These are phyloP conservation scores for Cosmia trapezina DNA, from an alignment of 2,888 invertebrate genomes.

Conservation along the genomic window DNA sequence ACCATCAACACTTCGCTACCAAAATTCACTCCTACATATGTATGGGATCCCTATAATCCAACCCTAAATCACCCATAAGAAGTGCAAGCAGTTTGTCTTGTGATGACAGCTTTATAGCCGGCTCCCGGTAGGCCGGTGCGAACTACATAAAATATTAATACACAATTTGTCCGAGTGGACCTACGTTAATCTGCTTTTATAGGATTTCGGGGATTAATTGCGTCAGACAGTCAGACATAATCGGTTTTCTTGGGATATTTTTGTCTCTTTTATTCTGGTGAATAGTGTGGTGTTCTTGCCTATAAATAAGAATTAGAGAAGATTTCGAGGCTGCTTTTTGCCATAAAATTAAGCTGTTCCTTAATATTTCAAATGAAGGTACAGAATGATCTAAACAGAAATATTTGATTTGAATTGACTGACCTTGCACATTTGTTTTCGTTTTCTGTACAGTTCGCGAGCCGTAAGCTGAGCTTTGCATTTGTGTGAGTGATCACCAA, in stretches of 20 bases:
- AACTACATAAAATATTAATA: constrained; percentile 90
- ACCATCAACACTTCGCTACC: constrained; percentile 42
- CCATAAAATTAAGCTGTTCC: background rate
- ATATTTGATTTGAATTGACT: background rate
- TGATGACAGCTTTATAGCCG: constrained; percentile 88
- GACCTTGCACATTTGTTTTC: background rate
- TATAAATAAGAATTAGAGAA: constrained; percentile 55
- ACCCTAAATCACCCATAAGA: constrained; percentile 87
- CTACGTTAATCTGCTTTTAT: constrained; percentile 88
- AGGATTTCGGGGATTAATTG: constrained; percentile 85
- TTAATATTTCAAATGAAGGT: background rate
- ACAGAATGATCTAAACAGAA: background rate
- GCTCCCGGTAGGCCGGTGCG: constrained; percentile 75
- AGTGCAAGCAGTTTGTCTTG: constrained; percentile 85
- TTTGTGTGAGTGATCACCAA: no score
- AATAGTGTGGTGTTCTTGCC: constrained; percentile 26
- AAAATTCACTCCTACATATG: constrained; percentile 64
- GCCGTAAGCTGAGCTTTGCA: no score
- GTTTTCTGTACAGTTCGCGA: no score
- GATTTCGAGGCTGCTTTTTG: background rate
- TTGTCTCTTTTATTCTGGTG: constrained; percentile 52
- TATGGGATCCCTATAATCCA: constrained; percentile 80
- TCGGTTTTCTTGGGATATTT: constrained; percentile 55
- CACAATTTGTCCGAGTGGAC: constrained; percentile 90
- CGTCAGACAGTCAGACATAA: constrained; percentile 50